Evolutionary conservation across 2,888 invertebrate genomes (phyloP).

Genomic region (Horisme vitalbata): DNA sequence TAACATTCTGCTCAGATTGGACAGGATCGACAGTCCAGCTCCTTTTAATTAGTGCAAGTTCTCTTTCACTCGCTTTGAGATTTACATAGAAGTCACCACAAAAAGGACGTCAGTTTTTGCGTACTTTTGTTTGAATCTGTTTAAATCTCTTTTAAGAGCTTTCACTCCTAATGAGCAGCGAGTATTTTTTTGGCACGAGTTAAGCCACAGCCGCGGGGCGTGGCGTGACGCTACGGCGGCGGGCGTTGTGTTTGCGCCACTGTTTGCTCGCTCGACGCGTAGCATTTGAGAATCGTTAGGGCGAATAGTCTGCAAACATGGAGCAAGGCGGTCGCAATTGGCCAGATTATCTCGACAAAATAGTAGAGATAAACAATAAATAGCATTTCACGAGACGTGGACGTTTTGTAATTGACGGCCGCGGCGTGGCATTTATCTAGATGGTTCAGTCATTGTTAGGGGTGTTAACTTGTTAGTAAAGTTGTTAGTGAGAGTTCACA

Average conservation of each 20-base stretch:
- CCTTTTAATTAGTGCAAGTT: conserved; percentile 72
- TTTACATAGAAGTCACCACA: conserved; percentile 77
- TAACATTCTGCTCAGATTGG: conserved; percentile 64
- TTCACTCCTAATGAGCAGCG: conserved; percentile 72
- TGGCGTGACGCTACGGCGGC: conserved; percentile 36
- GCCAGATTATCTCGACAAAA: conserved; percentile 71
- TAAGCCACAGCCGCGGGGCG: conserved; percentile 38
- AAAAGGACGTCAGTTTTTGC: conserved; percentile 72
- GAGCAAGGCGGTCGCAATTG: conserved; percentile 68
- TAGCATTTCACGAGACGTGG: conserved; percentile 72
- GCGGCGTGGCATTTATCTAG: conserved; percentile 70
- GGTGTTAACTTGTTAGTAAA: conserved; percentile 79
- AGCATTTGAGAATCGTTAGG: conserved; percentile 80
- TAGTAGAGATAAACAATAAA: conserved; percentile 74
- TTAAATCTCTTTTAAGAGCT: conserved; percentile 75
- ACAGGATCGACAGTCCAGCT: conserved; percentile 58
- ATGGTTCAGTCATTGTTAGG: conserved; percentile 80
- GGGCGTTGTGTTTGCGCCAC: conserved; percentile 61
- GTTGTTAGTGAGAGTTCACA: conserved; percentile 75
- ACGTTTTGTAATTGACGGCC: conserved; percentile 74
- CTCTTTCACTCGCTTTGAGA: conserved; percentile 63
- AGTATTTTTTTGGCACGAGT: conserved; percentile 51
- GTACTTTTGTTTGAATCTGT: conserved; percentile 75
- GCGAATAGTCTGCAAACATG: conserved; percentile 74
- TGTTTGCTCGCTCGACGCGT: conserved; percentile 74